Evolutionary conservation across 2,113 vertebrate species (phyloP), one percentile per base, ranked within the genome.

Genomic region (Rissa tridactyla): DNA sequence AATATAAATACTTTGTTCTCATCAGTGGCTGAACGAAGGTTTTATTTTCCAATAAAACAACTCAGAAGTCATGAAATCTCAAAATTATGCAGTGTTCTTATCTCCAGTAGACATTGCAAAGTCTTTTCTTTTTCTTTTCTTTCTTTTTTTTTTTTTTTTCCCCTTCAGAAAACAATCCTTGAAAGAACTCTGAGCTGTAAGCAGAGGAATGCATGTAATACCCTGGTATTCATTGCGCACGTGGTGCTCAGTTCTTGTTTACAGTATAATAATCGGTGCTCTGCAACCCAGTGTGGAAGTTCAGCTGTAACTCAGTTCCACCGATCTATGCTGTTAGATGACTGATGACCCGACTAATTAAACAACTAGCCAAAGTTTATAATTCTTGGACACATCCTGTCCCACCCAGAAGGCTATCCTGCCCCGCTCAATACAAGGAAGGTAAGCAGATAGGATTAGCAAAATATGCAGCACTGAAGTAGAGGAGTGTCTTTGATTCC

Each of bases 1-100:
- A 97, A 90, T 91, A 96, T 78, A 96, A 94, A 92, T 96, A 88
- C 60, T 92, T 97, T 38, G 47, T 94, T 94, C 92, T 96, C 68
- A 88, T 95, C 88, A 94, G 42, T 30, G 73, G 72, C 49, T 80
- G 72, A 91, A 83, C 34, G 7, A 73, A 92, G 68, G 44, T 68
- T 90, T 97, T 94, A 77, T 94, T 89, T 96, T 93, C 69, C 72
- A 92, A 90, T 64, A 90, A 85, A 95, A 85, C 55, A 82, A 47
- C 5, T 32, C 27, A 91, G 68, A 83, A 94, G 30, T 92, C 22
- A 61, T 34, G 44, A 94, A 92, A 88, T 89, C 69, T 94, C 91
- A 68, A 72, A 90, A 95, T 84, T 49, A 69, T 86, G 29, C 51
- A 29, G 32, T 60, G 13, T 42, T 91, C 55, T 23, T 94, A 58